Conservation (phyloP, 2,888 invertebrate genomes). For the Adela reaumurella region DNA sequence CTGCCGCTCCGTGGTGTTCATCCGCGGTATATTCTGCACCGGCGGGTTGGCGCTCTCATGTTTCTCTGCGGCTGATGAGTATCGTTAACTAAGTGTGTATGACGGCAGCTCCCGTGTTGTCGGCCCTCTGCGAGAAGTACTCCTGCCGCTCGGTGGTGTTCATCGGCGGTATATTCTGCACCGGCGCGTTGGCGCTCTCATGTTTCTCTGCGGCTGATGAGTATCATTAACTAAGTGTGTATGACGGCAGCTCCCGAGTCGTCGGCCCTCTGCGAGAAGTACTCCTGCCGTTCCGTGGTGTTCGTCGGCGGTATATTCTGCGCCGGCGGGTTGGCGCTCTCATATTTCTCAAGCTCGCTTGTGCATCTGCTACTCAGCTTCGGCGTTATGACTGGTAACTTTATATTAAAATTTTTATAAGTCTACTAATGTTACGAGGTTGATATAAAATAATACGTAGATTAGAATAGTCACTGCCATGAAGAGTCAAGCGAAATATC, state of each 20-base stretch:
- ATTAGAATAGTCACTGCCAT: too few relatives aligned
- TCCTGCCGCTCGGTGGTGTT: conserved; percentile 68
- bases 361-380: conserved; percentile 68
- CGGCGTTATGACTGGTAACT: conserved; percentile 67
- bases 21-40: conserved; percentile 69
- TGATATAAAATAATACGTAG: too few relatives aligned
- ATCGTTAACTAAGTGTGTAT: too few relatives aligned
- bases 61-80: conserved; percentile 68
- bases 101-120: conserved; percentile 63
- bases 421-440: too few relatives aligned
- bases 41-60: conserved; percentile 66
- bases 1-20: conserved; percentile 67
- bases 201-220: conserved; percentile 72
- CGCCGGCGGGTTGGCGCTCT: conserved; percentile 64
- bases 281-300: conserved; percentile 66
- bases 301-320: conserved; percentile 71
- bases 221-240: too few relatives aligned
- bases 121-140: conserved; percentile 67
- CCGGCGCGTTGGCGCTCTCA: conserved; percentile 64
- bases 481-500: too few relatives aligned
- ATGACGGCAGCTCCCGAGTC: conserved; percentile 60
- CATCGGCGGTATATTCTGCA: conserved; percentile 68
- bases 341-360: conserved; percentile 67
- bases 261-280: conserved; percentile 68
- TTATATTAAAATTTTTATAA: too few relatives aligned